Percentiles rank a stretch among this genome's conserved stretches.
Evolutionary conservation across 2,888 invertebrate genomes (phyloP).

Genomic region (Podotricha telesiphe): DNA sequence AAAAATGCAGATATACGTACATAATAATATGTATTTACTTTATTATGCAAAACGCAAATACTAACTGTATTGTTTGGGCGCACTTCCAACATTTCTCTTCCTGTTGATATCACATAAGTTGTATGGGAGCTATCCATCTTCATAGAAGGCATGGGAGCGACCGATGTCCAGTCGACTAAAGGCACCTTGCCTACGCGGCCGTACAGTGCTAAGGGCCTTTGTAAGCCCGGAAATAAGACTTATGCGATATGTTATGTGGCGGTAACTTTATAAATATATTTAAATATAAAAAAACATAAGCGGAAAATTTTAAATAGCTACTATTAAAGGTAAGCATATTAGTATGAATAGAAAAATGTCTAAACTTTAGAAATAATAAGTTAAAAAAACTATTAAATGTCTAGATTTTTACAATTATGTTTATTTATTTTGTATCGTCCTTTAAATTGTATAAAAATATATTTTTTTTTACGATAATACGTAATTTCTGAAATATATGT

Average conservation of each 20-base stretch:
- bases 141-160: conserved; percentile 58
- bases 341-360: background rate
- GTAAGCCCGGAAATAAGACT: conserved; percentile 24
- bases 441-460: too few relatives aligned
- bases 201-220: conserved; percentile 50
- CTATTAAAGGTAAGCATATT: background rate
- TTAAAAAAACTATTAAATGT: too few relatives aligned
- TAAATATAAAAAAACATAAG: background rate
- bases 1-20: too few relatives aligned
- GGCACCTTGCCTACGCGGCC: conserved; percentile 61
- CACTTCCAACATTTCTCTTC: conserved; percentile 34
- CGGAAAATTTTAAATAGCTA: background rate
- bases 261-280: background rate
- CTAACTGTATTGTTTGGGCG: conserved; percentile 24
- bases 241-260: conserved; percentile 1
- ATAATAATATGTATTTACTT: background rate
- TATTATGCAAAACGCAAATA: background rate
- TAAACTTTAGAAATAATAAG: too few relatives aligned
- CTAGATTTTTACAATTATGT: too few relatives aligned
- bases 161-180: conserved; percentile 70
- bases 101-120: conserved; percentile 37
- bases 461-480: too few relatives aligned
- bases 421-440: too few relatives aligned
- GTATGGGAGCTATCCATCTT: conserved; percentile 38
- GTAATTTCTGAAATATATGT: too few relatives aligned